Base-by-base conservation (phyloP, 2,797 vertebrate genomes). In the Melanogrammus aeglefinus region DNA sequence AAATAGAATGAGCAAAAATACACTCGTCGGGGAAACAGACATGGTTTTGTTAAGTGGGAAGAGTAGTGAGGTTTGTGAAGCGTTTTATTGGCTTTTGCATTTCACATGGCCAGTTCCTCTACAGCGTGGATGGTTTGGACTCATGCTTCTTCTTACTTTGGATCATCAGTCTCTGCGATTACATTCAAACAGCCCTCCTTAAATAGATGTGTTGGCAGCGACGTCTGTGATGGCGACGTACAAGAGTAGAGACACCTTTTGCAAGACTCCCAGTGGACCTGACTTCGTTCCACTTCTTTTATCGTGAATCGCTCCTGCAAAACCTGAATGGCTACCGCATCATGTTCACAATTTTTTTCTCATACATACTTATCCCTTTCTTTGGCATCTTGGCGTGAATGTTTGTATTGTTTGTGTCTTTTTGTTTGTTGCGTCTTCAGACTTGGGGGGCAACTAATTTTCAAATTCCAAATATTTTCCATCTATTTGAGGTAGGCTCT, bases 1-100 rank as follows among this genome's bases (percentile, higher is more conserved):
- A 93, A 94, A 92, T 93, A 92, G 90, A 91, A 83, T 77, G 82
- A 90, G 86, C 88, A 93, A 90, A 94, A 93, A 94, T 93, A 93
- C 87, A 88, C 84, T 84, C 82, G 83, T 79, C 75, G 78, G 86
- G 80, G 87, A 91, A 90, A 91, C 93, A 92, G 90, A 88, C 91
- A 82, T 82, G 85, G 89, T 89, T 93, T 90, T 92, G 92, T 93
- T 91, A 89, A 90, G 92, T 84, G 85, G 85, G 82, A 89, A 91
- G 85, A 91, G 88, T 82, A 74, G 90, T 41, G 79, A 90, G 90
- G 90, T 90, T 89, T 91, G 90, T 92, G 86, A 86, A 88, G 84
- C 74, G 80, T 86, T 92, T 92, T 87, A 86, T 90, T 89, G 88
- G 83, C 85, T 87, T 82, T 81, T 77, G 81, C 85, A 75, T 78